Base-by-base conservation (phyloP, 2,888 invertebrate genomes). In the Nysson spinosus region DNA sequence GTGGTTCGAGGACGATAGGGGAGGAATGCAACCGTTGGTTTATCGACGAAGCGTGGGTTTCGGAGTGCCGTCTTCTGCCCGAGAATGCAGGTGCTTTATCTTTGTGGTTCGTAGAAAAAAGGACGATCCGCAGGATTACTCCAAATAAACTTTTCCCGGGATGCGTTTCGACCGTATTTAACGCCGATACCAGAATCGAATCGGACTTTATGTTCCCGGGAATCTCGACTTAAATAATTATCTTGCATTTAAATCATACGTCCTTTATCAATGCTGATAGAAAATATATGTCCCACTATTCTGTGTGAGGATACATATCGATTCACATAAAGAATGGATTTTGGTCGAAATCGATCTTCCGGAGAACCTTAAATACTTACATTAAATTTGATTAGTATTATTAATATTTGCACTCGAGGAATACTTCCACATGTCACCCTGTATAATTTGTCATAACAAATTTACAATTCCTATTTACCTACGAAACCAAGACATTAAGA, bases 1-100 rank as follows among this genome's bases (percentile, higher is more conserved):
- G 74, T 74, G 72, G 72, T 68, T 72, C 73, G 76, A 46, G 64
- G 62, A 47, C 72, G 83, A 83, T 84, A 84, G 76, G 69, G 75
- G 69, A 75, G 79, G 83, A 84, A 83, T 83, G 82, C 79, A 71
- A 78, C 72, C 79, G 79, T 75, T 79, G 76, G 74, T 82, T 82
- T 81, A 82, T 82, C 83, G 79, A 79, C 78, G 75, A 80, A 81
- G 80, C 78, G 80, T 73, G 79, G 80, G 79, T 78, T 82, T 77
- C 69, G 67, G 69, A 81, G 80, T 79, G 78, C 72, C 78, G 65
- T 70, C 61, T 56, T 73, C 60, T 71, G 47, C 40, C 52, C 47
- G 71, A 73, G 74, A 75, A 75, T 75, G 75, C 75, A 77, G 77
- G 74, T 74, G 75, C 57, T 75, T 75, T 75, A 75, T 75, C 77